Percentiles rank a stretch among this genome's conserved stretches.
Evolutionary conservation across 1,140 invertebrate species (phyloP).

Genomic region (Drosophila arizonae): DNA sequence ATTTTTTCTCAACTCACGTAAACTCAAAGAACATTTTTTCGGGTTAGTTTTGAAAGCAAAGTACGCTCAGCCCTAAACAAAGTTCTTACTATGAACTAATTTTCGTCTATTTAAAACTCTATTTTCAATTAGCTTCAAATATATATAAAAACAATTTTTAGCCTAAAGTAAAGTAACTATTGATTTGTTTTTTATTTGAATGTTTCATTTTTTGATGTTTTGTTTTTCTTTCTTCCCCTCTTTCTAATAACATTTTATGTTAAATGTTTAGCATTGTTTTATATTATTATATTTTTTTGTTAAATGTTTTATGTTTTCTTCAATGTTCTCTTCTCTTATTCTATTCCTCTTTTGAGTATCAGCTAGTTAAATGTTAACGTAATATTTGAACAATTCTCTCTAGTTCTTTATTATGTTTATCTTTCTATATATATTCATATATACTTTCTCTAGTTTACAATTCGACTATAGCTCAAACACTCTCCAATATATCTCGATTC

Average conservation of each 20-base stretch:
- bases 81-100: constrained; percentile 54
- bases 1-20: constrained; percentile 42
- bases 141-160: constrained; percentile 30
- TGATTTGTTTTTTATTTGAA: constrained; percentile 15
- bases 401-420: constrained; percentile 19
- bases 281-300: constrained; percentile 8
- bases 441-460: not conserved
- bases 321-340: constrained; percentile 1
- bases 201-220: constrained; percentile 49
- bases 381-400: constrained; percentile 26
- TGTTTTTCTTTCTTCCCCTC: constrained; percentile 34
- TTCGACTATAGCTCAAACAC: not conserved
- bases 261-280: constrained; percentile 20
- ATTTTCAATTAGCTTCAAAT: constrained; percentile 66
- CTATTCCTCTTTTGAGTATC: constrained; percentile 11
- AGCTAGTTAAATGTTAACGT: constrained; percentile 35
- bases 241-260: constrained; percentile 22
- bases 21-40: constrained; percentile 39
- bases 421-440: not conserved
- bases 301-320: constrained; percentile 26
- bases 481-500: constrained; percentile 15
- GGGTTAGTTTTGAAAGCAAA: constrained; percentile 56
- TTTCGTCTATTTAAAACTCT: constrained; percentile 60
- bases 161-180: constrained; percentile 21
- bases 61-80: constrained; percentile 60